Evolutionary conservation across 2,888 invertebrate species (phyloP).

Genomic region (Folsomia candida): DNA sequence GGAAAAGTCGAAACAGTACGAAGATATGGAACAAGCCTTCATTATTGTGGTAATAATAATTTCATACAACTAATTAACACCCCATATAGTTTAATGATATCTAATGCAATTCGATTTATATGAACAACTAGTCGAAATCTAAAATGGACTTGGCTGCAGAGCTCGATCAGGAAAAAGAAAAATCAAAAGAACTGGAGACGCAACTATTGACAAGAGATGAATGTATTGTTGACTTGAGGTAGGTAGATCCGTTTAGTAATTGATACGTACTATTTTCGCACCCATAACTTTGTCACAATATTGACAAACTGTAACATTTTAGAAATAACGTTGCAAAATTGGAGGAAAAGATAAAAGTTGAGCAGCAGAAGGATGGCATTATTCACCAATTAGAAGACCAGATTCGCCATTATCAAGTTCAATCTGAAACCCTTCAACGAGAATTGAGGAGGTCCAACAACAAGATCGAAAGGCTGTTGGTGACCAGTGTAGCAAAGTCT

Average conservation of each 20-base stretch:
- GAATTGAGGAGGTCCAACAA: conserved; percentile 20
- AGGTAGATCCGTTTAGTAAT: neutral
- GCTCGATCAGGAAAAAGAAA: conserved; percentile 45
- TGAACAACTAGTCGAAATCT: conserved; percentile 40
- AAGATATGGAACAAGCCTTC: conserved; percentile 47
- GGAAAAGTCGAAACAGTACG: conserved; percentile 34
- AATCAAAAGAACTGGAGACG: conserved; percentile 31
- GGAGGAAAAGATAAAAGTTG: conserved; percentile 29
- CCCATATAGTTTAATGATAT: neutral
- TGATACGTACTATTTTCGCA: too few species aligned
- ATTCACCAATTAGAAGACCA: conserved; percentile 39
- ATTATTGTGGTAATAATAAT: conserved; percentile 41
- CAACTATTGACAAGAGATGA: conserved; percentile 25
- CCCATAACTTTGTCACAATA: neutral
- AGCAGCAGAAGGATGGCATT: conserved; percentile 34
- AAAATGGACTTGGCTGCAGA: conserved; percentile 48
- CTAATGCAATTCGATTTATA: neutral
- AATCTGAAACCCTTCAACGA: conserved; percentile 32
- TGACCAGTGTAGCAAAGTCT: conserved; percentile 3
- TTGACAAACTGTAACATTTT: conserved; percentile 9
- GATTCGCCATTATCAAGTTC: conserved; percentile 32
- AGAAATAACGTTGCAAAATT: conserved; percentile 23
- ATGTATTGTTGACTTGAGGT: conserved; percentile 33
- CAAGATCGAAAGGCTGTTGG: neutral
- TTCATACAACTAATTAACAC: neutral